Base-by-base conservation (phyloP, 2,113 vertebrate species). In the Dipodomys ordii region DNA sequence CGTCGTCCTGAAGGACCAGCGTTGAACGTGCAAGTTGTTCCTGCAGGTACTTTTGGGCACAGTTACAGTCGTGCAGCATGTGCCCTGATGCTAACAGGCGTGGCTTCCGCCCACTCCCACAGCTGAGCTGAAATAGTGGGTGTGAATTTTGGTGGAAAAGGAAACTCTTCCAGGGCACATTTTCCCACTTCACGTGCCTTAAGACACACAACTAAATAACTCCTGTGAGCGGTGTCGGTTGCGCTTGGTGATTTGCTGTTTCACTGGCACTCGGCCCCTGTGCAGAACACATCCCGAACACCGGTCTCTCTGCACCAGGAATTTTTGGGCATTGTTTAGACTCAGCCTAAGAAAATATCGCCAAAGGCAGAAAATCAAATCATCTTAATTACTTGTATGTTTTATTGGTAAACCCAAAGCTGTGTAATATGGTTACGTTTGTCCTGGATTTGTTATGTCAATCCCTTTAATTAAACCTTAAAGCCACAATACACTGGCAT, bases 391-490 rank as follows among this genome's bases (percentile, higher is more conserved):
- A 95, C 94, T 95, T 96, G 91, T 62, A 74, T 82, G n/a, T 94
- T 92, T 78, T 87, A 49, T 74, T 92, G 79, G 72, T 96, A 96
- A 95, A 94, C 79, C 28, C 44, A 95, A 94, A 95, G 85, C 82
- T n/a, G 46, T 72, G 25, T 95, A 93, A 94, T 95, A 88, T 85
- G 84, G 81, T 94, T 95, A 96, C 94, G 73, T 95, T 93, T 95
- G 93, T 71, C 79, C 25, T 53, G 82, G 88, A 96, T 97, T 97
- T 96, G 90, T 95, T 93, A 82, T 72, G 93, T 88, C 95, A 96
- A 97, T 97, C 95, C 79, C 65, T 94, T 95, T 97, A 96, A 95
- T 97, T 97, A 97, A 96, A 96, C 35, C 90, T 96, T 97, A 96
- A 93, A 95, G 67, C 71, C 46, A 85, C 90, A 94, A 93, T 94